Evolutionary conservation across 2,888 invertebrate species (phyloP), one percentile per base, ranked within the genome.

Genomic region (Aphodius sticticus): DNA sequence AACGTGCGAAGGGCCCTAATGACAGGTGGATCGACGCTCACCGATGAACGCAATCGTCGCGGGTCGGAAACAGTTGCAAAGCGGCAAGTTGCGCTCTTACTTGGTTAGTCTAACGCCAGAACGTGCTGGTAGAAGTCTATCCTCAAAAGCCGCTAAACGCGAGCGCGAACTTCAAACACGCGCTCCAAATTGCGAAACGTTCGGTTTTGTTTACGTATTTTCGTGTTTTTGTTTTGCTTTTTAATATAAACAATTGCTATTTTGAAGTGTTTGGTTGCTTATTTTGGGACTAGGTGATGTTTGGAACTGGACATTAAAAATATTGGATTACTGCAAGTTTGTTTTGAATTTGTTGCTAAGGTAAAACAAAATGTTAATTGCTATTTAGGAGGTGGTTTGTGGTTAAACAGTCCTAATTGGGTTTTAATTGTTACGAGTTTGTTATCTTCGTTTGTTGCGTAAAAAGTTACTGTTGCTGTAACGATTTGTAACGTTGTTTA

Each of bases 1-100:
- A 74, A 74, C 74, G 16, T 74, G 37, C 74, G 37, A 37, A 74
- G 37, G 15, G 74, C 74, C 16, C 74, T 37, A 74, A 37, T 74
- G 37, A 74, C 35, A 74, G 35, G 35, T 74, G n/a, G 35, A 37
- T 72, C 36, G 36, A 72, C 72, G 72, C 36, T 72, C 72, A 72
- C 35, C 74, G 74, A 74, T 74, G 15, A 9, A 74, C 74, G 26
- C 35, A 74, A 16, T 83, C 82, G 83, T 81, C 79, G 76, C 78
- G 78, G 77, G 70, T 82, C 83, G 83, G 81, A 76, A 81, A 82
- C 82, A 81, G 82, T 82, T 83, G 82, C 82, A 76, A 79, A 78
- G 81, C 82, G 76, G 36, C 53, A 53, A 53, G 74, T 35, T 16
- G 70, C 15, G n/a, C 16, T 69, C 16, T 15, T 69, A 26, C 79